A percentile compares a stretch with the other conserved stretches of the same genome.
Evolutionary conservation across 2,113 vertebrate species (phyloP).

Genomic region (Platichthys flesus): DNA sequence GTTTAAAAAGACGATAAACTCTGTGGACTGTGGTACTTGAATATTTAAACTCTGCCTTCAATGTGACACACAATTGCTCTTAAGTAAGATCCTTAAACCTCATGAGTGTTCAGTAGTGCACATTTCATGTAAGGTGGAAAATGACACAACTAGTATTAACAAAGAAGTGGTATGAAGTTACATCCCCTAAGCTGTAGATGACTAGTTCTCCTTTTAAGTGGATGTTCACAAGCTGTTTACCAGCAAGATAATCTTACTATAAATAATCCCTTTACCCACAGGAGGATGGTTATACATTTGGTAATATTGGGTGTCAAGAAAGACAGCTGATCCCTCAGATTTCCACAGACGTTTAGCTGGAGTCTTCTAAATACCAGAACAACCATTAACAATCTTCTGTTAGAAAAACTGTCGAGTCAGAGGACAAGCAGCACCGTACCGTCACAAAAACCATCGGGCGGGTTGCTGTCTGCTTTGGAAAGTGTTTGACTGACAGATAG

Average conservation of each 20-base stretch:
- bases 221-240: background rate
- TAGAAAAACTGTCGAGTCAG: background rate
- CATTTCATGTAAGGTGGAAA: slow-evolving; percentile 27
- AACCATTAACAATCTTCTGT: slow-evolving; percentile 3
- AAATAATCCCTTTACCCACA: too few species aligned
- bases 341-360: background rate
- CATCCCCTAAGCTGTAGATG: background rate
- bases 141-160: slow-evolving; percentile 31
- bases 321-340: background rate
- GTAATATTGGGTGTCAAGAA: background rate
- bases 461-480: background rate
- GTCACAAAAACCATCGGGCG: background rate
- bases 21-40: background rate
- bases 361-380: slow-evolving; percentile 12
- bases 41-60: slow-evolving; percentile 12
- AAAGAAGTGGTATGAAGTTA: background rate
- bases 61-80: background rate
- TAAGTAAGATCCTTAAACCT: background rate
- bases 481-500: background rate
- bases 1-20: background rate
- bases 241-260: background rate
- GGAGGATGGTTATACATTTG: background rate
- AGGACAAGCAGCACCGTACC: background rate
- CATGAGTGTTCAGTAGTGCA: background rate
- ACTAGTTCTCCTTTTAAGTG: background rate